Evolutionary conservation across 2,888 invertebrate species (phyloP), one percentile per base, ranked within the genome.

Genomic region (Urechis unicinctus): DNA sequence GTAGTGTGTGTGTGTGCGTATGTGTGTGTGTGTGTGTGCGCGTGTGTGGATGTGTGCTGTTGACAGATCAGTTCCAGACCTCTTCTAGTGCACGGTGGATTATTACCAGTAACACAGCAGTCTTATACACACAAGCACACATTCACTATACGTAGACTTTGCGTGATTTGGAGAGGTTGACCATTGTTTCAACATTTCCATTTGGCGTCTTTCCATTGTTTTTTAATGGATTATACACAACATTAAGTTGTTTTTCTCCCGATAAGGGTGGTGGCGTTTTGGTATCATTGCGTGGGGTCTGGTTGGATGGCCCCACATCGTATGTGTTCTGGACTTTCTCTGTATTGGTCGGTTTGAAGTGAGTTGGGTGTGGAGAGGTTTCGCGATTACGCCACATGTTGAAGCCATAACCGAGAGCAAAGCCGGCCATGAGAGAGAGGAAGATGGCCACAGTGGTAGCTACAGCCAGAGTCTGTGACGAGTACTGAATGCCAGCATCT

Each of bases 1-100:
- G n/a, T n/a, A 21, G 13, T 30, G 50, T 25, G 24, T 50, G 50
- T 29, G 31, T 50, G 50, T 50, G 21, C 31, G 50, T 17, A 29
- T 50, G 31, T 29, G 31, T 50, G 50, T 44, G 24, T 44, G 44
- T 44, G 24, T 17, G 44, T 44, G n/a, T 44, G 4, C n/a, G 5
- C 24, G 44, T 44, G 24, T 44, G 44, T 44, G 4, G 21, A 3
- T 17, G 3, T 44, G 44, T 44, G 24, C 24, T 21, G n/a, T n/a
- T n/a, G n/a, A n/a, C n/a, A n/a, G n/a, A n/a, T n/a, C n/a, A n/a
- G n/a, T n/a, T n/a, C n/a, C n/a, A n/a, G n/a, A n/a, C n/a, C n/a
- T n/a, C n/a, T n/a, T n/a, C n/a, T n/a, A n/a, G n/a, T n/a, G n/a
- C n/a, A n/a, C n/a, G n/a, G n/a, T n/a, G n/a, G n/a, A n/a, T n/a